Percentiles rank a stretch among this genome's conserved stretches.
Conservation (phyloP, 1,140 invertebrate genomes). For the Babylonia areolata region DNA sequence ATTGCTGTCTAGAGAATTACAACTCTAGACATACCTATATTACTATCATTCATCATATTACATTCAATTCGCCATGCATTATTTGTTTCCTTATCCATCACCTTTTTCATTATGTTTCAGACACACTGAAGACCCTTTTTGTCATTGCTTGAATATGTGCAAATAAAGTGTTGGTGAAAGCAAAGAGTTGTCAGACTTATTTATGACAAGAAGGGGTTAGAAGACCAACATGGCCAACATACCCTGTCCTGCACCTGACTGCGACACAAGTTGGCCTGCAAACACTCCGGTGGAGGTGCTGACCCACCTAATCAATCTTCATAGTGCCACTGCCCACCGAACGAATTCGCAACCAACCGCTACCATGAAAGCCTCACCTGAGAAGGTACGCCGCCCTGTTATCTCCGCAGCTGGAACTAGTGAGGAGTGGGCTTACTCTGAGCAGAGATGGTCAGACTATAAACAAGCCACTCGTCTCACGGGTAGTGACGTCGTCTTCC, state of each 20-base stretch:
- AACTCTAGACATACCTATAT: too few species aligned
- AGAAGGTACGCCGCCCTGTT: neutral
- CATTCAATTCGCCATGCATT: too few species aligned
- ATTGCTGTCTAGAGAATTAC: too few species aligned
- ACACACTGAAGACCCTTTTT: too few species aligned
- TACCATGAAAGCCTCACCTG: neutral
- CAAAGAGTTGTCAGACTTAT: too few species aligned
- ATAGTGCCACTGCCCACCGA: neutral
- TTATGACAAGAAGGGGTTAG: too few species aligned
- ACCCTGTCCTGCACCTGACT: neutral
- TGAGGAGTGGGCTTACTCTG: neutral
- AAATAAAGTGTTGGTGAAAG: too few species aligned
- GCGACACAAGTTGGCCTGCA: neutral
- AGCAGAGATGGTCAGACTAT: neutral
- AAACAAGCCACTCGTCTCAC: slow-evolving; percentile 39
- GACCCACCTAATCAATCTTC: neutral
- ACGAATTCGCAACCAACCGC: neutral
- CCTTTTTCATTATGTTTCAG: too few species aligned
- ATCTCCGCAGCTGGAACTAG: neutral
- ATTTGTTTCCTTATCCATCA: too few species aligned
- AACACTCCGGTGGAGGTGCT: neutral
- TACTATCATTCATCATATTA: too few species aligned
- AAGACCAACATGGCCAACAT: too few species aligned
- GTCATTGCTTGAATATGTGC: too few species aligned
- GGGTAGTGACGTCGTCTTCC: slow-evolving; percentile 39